Conservation (phyloP, 2,797 vertebrate genomes). For the Garrulus glandarius region DNA sequence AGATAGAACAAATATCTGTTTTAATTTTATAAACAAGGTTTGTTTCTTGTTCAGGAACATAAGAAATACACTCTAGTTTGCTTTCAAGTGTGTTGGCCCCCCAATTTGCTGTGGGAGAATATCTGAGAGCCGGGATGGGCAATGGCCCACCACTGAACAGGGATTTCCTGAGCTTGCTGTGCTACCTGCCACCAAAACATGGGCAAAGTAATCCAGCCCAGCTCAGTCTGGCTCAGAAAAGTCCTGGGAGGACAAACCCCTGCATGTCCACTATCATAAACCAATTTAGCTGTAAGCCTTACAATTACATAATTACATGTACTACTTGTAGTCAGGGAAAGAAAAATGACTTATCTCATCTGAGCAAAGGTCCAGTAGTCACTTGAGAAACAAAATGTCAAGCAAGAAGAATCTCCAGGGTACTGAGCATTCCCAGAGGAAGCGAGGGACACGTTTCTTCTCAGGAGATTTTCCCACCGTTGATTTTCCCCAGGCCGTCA, state of each 20-base stretch:
- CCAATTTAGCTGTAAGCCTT: background rate
- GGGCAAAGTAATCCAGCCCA: background rate
- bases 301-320: background rate
- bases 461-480: constrained; percentile 71
- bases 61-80: background rate
- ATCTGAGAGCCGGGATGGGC: background rate
- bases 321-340: background rate
- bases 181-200: background rate
- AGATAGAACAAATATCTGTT: background rate
- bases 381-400: constrained; percentile 64
- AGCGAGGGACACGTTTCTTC: constrained; percentile 43
- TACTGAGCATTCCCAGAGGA: constrained; percentile 72
- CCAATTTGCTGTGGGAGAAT: background rate
- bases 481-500: background rate
- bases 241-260: background rate
- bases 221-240: background rate
- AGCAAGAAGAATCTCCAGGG: constrained; percentile 49
- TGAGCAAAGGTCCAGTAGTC: constrained; percentile 17
- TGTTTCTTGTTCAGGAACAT: background rate
- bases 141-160: background rate
- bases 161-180: background rate
- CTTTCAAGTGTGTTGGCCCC: background rate
- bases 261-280: background rate
- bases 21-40: background rate
- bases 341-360: background rate